phyloP scores from a whole-genome alignment of 1,140 invertebrate species.

The Hycleus phaleratus region DNA sequence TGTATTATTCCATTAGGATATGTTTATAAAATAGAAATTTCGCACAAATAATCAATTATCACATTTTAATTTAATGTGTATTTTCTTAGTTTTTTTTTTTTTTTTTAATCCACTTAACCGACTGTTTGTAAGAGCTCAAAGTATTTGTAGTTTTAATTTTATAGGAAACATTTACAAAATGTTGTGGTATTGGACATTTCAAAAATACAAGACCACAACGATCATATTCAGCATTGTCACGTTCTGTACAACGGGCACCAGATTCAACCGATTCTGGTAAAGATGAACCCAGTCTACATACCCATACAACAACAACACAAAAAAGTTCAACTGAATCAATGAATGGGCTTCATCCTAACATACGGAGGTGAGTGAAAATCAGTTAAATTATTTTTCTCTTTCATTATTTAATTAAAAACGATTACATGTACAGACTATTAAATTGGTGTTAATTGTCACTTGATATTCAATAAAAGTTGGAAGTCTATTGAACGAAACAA shows the following conservation, averaged over 20 bases:
- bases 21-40: too few relatives aligned
- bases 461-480: too few relatives aligned
- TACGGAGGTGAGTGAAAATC: slow-evolving; percentile 5
- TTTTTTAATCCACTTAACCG: too few relatives aligned
- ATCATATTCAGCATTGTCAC: slow-evolving; percentile 24
- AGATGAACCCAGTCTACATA: slow-evolving; percentile 23
- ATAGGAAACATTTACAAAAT: slow-evolving; percentile 26
- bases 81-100: too few relatives aligned
- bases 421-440: too few relatives aligned
- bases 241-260: slow-evolving; percentile 17
- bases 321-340: slow-evolving; percentile 27
- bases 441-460: too few relatives aligned
- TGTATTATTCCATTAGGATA: too few relatives aligned
- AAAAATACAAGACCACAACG: slow-evolving; percentile 19
- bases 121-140: not conserved
- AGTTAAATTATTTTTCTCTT: too few relatives aligned
- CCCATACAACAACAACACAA: slow-evolving; percentile 24
- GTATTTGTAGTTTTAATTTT: slow-evolving; percentile 19
- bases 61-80: too few relatives aligned
- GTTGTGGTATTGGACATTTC: slow-evolving; percentile 19
- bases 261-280: slow-evolving; percentile 22
- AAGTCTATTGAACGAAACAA: too few relatives aligned
- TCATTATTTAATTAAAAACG: too few relatives aligned
- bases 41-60: too few relatives aligned
- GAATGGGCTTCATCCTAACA: slow-evolving; percentile 16